Percentiles rank a stretch among this genome's conserved stretches.
Evolutionary conservation across 2,888 invertebrate genomes (phyloP).

Genomic region (Lutraria lutraria): DNA sequence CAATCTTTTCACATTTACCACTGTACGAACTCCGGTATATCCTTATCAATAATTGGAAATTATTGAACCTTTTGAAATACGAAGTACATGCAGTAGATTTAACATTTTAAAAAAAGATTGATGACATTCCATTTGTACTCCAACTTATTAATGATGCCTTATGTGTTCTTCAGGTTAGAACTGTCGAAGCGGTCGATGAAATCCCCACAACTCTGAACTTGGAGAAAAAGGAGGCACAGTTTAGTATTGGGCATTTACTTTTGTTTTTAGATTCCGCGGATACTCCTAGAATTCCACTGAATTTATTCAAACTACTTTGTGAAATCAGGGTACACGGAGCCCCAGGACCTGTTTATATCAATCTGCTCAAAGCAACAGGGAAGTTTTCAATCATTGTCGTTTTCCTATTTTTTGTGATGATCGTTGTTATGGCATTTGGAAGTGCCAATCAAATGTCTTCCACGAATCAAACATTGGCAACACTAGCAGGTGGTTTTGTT

Average conservation of each 20-base stretch:
- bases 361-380: constrained; percentile 82
- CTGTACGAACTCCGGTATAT: no score
- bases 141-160: no score
- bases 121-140: no score
- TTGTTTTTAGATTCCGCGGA: constrained; percentile 85
- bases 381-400: constrained; percentile 84
- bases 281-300: constrained; percentile 83
- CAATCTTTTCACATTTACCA: no score
- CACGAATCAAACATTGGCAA: constrained; percentile 84
- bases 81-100: no score
- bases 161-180: constrained; percentile 64
- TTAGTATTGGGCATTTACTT: constrained; percentile 84
- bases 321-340: constrained; percentile 83
- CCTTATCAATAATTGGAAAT: no score
- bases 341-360: constrained; percentile 85
- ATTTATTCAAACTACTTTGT: constrained; percentile 83
- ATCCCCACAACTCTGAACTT: constrained; percentile 78
- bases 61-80: no score
- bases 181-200: constrained; percentile 79
- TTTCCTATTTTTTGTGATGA: constrained; percentile 84
- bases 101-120: no score
- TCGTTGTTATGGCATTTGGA: constrained; percentile 85
- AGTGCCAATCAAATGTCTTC: constrained; percentile 83
- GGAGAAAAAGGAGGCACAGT: constrained; percentile 80
- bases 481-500: constrained; percentile 84